phyloP scores from a whole-genome alignment of 2,113 vertebrate species.

The Aleadryas rufinucha region DNA sequence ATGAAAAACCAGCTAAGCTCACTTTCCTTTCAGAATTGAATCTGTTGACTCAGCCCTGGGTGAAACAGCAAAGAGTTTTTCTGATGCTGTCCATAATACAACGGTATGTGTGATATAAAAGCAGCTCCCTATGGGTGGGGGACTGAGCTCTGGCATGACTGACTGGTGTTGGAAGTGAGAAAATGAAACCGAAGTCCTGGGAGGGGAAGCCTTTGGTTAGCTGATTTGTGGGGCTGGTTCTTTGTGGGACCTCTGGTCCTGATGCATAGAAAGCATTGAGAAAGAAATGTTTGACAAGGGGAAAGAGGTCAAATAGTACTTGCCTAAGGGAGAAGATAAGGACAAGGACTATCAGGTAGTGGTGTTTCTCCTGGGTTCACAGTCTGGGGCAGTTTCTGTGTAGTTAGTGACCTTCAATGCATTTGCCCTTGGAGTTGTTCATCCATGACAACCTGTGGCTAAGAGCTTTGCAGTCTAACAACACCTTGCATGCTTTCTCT shows the following conservation, averaged over 20 bases:
- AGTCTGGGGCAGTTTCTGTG: not conserved
- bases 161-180: not conserved
- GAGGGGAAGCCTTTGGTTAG: not conserved
- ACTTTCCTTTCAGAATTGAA: constrained; percentile 57
- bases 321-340: not conserved
- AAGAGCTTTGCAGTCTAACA: not conserved
- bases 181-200: not conserved
- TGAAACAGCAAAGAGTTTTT: not conserved
- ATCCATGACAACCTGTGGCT: not conserved
- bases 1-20: not conserved
- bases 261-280: not conserved
- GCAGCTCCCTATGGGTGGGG: fast-evolving
- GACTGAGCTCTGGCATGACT: not conserved
- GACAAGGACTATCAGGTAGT: not conserved
- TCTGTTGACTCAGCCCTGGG: constrained; percentile 43
- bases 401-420: not conserved
- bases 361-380: not conserved
- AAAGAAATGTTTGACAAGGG: not conserved
- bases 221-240: not conserved
- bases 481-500: not conserved
- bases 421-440: not conserved
- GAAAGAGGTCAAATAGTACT: not conserved
- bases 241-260: too few species aligned
- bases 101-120: not conserved
- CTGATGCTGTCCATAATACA: fast-evolving